Evolutionary conservation across 2,888 invertebrate genomes (phyloP).

Genomic region (Lampropteryx suffumata): DNA sequence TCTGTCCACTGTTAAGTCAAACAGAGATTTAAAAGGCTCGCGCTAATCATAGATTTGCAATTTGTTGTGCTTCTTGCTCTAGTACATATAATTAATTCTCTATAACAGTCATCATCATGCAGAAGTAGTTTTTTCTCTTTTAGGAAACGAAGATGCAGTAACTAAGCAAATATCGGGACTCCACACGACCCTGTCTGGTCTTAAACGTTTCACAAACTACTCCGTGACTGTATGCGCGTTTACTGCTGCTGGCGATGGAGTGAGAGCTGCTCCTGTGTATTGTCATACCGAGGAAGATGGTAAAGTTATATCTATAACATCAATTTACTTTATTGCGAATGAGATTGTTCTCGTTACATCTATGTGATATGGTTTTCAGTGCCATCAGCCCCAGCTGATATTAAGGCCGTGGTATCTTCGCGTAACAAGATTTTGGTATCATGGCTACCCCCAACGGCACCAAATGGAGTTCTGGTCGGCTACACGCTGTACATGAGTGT

Average conservation of each 20-base stretch:
- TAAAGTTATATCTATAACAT: conserved; percentile 49
- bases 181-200: conserved; percentile 87
- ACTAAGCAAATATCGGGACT: conserved; percentile 89
- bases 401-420: conserved; percentile 94
- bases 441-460: conserved; percentile 93
- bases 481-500: conserved; percentile 93
- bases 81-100: neutral
- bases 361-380: conserved; percentile 77
- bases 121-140: conserved; percentile 27
- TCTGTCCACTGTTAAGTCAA: too few species aligned
- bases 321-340: too few species aligned
- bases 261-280: conserved; percentile 91
- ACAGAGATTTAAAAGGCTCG: too few species aligned
- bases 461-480: conserved; percentile 92
- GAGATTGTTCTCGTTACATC: too few species aligned
- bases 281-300: conserved; percentile 96
- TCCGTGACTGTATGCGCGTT: conserved; percentile 95
- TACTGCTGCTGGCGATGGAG: conserved; percentile 95
- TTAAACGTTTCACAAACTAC: conserved; percentile 95
- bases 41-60: too few species aligned
- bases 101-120: neutral
- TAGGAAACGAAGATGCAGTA: conserved; percentile 88
- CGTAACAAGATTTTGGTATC: conserved; percentile 93
- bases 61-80: too few species aligned
- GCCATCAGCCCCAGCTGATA: conserved; percentile 94